Evolutionary conservation across 2,113 vertebrate genomes (phyloP).

Genomic region (Takifugu flavidus): DNA sequence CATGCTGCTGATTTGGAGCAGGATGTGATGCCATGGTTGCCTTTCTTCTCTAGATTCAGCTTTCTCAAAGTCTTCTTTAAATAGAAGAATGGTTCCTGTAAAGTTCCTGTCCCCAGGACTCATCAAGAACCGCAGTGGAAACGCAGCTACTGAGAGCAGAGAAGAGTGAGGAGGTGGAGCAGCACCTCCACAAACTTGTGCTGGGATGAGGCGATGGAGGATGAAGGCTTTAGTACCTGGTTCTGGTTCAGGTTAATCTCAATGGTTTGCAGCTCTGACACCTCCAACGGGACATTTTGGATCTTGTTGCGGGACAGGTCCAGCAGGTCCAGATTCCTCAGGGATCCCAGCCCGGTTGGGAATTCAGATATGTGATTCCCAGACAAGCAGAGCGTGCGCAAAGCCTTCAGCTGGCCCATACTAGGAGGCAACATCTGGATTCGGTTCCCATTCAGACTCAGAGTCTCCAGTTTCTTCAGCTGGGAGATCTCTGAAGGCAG

Average conservation of each 20-base stretch:
- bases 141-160: too few relatives aligned
- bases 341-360: slow-evolving; percentile 81
- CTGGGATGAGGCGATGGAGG: not conserved
- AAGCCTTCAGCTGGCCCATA: slow-evolving; percentile 83
- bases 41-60: too few relatives aligned
- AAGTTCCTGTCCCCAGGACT: too few relatives aligned
- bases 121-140: too few relatives aligned
- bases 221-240: slow-evolving; percentile 75
- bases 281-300: slow-evolving; percentile 79
- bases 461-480: slow-evolving; percentile 91
- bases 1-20: too few relatives aligned
- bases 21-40: too few relatives aligned
- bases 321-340: slow-evolving; percentile 88
- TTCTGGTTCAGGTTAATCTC: slow-evolving; percentile 99
- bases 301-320: slow-evolving; percentile 95
- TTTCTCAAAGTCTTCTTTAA: too few relatives aligned
- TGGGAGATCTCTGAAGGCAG: slow-evolving; percentile 87
- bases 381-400: slow-evolving; percentile 87
- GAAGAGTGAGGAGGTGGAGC: too few relatives aligned
- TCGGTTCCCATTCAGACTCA: slow-evolving; percentile 86
- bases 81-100: too few relatives aligned
- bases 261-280: slow-evolving; percentile 88
- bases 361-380: slow-evolving; percentile 86
- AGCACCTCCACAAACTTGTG: not conserved
- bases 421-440: slow-evolving; percentile 80